phyloP scores from a whole-genome alignment of 2,888 invertebrate genomes.

The Acrobasis consociella region DNA sequence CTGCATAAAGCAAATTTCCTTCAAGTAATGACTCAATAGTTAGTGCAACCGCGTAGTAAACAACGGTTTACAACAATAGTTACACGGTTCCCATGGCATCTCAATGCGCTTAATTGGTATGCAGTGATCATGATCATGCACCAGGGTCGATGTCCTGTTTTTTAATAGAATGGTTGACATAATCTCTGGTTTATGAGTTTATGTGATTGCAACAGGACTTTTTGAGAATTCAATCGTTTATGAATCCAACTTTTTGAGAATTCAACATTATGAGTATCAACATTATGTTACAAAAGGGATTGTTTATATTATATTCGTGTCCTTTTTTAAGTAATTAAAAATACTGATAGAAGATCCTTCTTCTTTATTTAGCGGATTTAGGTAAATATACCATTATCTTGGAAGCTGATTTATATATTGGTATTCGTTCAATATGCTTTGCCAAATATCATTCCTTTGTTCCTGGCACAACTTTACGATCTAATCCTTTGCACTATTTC shows the following conservation, averaged over 20 bases:
- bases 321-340: neutral
- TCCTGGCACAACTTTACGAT: no score
- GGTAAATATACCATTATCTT: no score
- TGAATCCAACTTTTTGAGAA: no score
- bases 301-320: neutral
- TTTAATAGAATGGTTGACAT: neutral
- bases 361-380: no score
- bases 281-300: no score
- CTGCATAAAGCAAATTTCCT: neutral
- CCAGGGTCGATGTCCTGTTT: conserved; percentile 51
- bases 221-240: no score
- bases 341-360: no score
- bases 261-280: no score
- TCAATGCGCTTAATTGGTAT: conserved; percentile 67
- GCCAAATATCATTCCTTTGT: no score
- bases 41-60: conserved; percentile 5
- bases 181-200: neutral
- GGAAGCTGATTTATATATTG: no score
- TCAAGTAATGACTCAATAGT: neutral
- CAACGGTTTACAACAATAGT: conserved; percentile 4
- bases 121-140: conserved; percentile 52
- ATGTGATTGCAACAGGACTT: neutral
- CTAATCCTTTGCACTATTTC: no score
- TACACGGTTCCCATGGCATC: conserved; percentile 53
- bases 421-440: no score